phyloP scores from a whole-genome alignment of 2,797 vertebrate species.

The Serranus cabrilla region DNA sequence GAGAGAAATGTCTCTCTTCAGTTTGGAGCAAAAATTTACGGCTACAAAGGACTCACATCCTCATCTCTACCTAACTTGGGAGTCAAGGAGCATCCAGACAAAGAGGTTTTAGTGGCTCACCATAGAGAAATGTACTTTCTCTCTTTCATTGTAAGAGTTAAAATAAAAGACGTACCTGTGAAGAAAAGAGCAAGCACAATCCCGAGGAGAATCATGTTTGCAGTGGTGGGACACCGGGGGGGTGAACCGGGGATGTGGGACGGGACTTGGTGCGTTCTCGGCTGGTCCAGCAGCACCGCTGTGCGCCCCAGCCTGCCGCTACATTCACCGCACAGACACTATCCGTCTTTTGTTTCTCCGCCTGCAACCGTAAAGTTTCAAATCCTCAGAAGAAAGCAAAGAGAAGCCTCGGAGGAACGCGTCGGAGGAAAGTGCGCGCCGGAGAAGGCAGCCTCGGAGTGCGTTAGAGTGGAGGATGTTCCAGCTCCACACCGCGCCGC shows the following conservation, averaged over 20 bases:
- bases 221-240: conserved; percentile 34
- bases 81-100: conserved; percentile 11
- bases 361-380: conserved; percentile 44
- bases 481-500: conserved; percentile 26
- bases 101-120: conserved; percentile 6
- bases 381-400: conserved; percentile 25
- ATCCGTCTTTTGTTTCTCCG: conserved; percentile 21
- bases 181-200: conserved; percentile 71
- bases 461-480: conserved; percentile 29
- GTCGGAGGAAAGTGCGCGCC: conserved; percentile 43
- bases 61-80: conserved; percentile 23
- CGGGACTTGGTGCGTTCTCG: conserved; percentile 54
- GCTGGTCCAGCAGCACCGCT: conserved; percentile 60
- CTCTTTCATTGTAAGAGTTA: neutral
- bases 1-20: neutral
- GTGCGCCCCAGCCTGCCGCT: conserved; percentile 56
- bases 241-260: conserved; percentile 25
- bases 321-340: conserved; percentile 52
- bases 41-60: conserved; percentile 3
- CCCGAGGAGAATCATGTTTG: conserved; percentile 77
- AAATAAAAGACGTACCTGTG: conserved; percentile 72
- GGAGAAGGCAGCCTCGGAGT: conserved; percentile 22
- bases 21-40: neutral
- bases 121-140: neutral
- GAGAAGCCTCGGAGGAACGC: conserved; percentile 20